Conservation (phyloP, 2,113 vertebrate species). For the Rynchops niger region DNA sequence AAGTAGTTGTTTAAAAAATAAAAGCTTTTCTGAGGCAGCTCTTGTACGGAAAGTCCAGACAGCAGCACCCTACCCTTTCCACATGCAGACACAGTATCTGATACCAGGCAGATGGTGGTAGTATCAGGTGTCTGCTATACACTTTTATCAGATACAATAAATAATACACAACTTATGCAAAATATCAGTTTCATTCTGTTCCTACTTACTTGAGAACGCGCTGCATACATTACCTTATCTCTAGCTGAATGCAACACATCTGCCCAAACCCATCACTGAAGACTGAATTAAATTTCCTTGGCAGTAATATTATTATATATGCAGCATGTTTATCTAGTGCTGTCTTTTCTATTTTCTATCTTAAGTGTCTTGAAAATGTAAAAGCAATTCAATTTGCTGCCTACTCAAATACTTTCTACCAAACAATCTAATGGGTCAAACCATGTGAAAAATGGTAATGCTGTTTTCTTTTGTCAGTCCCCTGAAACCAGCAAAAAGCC, state of each 20-base stretch:
- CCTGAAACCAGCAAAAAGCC: not conserved
- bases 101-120: not conserved
- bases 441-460: conserved; percentile 46
- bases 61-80: not conserved
- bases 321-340: conserved; percentile 44
- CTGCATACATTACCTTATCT: conserved; percentile 50
- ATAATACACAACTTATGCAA: conserved; percentile 67
- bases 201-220: conserved; percentile 51
- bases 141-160: conserved; percentile 63
- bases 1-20: not conserved
- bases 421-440: conserved; percentile 54
- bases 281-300: conserved; percentile 66
- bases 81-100: not conserved
- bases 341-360: conserved; percentile 56
- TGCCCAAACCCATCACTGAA: conserved; percentile 51
- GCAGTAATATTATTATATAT: conserved; percentile 58
- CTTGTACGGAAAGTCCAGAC: not conserved
- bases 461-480: conserved; percentile 13
- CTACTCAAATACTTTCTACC: conserved; percentile 47
- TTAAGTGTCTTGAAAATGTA: conserved; percentile 64
- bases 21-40: not conserved
- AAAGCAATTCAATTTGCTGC: conserved; percentile 57
- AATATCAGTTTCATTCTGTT: conserved; percentile 61
- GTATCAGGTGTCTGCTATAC: conserved; percentile 37
- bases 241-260: conserved; percentile 50